Evolutionary conservation across 1,140 invertebrate species (phyloP), one percentile per base, ranked within the genome.

Genomic region (Pristionchus pacificus): DNA sequence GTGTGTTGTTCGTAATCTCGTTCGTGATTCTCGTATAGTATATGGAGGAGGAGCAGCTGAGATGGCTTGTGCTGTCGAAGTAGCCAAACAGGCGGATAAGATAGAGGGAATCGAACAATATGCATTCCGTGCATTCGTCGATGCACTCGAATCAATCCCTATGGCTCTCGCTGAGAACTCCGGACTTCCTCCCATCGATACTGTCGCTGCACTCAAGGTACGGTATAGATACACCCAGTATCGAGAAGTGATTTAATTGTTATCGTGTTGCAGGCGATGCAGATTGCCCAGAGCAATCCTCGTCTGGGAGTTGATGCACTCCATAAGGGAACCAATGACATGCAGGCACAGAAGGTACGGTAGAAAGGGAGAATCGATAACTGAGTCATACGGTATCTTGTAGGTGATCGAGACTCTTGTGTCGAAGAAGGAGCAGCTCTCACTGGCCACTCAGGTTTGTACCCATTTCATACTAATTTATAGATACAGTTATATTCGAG

Each of bases 21-120:
- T 99, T 1, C 86, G 90, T 83, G 95, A 98, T 82, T 91, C 92
- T 57, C 89, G 92, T 74, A 90, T 98, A 76, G 93, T 99, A 6
- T 98, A 95, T 86, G 97, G 96, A 28, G 97, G 97, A 71, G 97
- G 96, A 30, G 92, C 96, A 1, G 89, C 95, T 3, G 96, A 99
- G 88, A 91, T 98, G 61, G 90, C 94, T 1, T 98, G 95, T 84
- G 91, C 95, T 61, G 84, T 98, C 71, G 92, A 91, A 1, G 93
- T 96, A 29, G 89, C 90, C 6, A 88, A 90, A 49, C 90, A 92
- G 75, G 94, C 95, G 27, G 92, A 97, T 84, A 91, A 90, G 87
- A 89, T 97, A 70, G 91, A 92, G 0, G 91, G 93, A 0, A 84
- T 98, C 61, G 95, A 98, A 85, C 96, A 98, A 85, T 98, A 98